Conservation (phyloP, 2,797 vertebrate genomes). For the Triplophysa yarkandensis region DNA sequence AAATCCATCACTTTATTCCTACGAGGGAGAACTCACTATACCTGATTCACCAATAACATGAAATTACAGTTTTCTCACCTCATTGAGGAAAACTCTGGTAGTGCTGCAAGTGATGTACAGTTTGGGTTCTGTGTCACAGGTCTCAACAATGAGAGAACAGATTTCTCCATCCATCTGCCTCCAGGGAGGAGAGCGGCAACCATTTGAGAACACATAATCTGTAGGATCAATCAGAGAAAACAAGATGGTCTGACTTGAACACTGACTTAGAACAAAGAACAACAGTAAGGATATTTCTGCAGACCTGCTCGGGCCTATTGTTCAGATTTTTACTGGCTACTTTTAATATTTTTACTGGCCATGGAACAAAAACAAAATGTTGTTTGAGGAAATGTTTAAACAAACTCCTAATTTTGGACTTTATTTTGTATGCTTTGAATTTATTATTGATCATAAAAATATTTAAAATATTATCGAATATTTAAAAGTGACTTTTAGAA, state of each 20-base stretch:
- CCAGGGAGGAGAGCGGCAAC: conserved; percentile 87
- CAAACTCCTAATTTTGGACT: background rate
- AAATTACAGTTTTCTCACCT: conserved; percentile 74
- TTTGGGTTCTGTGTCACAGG: conserved; percentile 75
- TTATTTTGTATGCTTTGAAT: background rate
- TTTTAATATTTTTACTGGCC: background rate
- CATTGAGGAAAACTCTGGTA: conserved; percentile 85
- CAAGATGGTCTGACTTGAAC: conserved; percentile 10
- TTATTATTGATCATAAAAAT: background rate
- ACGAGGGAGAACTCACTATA: background rate
- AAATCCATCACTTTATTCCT: background rate
- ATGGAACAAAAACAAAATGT: background rate
- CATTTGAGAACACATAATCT: conserved; percentile 87
- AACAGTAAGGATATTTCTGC: background rate
- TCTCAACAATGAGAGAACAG: conserved; percentile 84
- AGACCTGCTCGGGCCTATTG: background rate
- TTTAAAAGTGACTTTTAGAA: background rate
- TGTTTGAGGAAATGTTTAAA: too few relatives aligned
- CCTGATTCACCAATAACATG: conserved; percentile 2
- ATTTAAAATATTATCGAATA: background rate
- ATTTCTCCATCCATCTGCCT: conserved; percentile 89
- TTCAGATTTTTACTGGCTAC: background rate
- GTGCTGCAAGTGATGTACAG: conserved; percentile 84
- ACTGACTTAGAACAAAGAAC: background rate
- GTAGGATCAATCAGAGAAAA: conserved; percentile 6